Evolutionary conservation across 1,140 invertebrate genomes (phyloP), one percentile per base, ranked within the genome.

Genomic region (Philotrypesis tridentata): DNA sequence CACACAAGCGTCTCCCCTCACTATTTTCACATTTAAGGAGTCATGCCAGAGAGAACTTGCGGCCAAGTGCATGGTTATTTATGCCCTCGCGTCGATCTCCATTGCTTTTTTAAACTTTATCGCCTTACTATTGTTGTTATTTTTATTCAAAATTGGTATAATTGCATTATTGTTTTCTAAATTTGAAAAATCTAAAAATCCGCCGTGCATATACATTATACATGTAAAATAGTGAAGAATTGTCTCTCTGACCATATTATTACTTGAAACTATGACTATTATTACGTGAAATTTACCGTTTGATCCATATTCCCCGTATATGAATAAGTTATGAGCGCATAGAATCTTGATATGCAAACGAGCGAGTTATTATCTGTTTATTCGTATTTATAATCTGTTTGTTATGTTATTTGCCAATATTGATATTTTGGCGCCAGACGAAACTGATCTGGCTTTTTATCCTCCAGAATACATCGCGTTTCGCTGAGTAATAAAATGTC

Each of bases 391-490:
- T 17, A 6, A 1, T 63, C 6, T 6, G 23, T 8, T 9, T 5
- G 25, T 63, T 63, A 8, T 8, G 8, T 1, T 23, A 25, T 17
- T 23, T 23, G 43, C 33, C 11, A 79, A 71, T 79, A 79, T 79
- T 72, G 29, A 79, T 72, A 0, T 9, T 63, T 14, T 63, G 67
- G 68, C 68, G 68, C 48, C 29, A 61, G 12, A 25, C 25, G 12
- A 12, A n/a, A 12, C 25, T 61, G 27, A 27, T 72, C 29, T 21
- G 68, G n/a, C 33, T 79, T 71, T 79, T 68, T n/a, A n/a, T n/a
- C n/a, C n/a, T 71, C 77, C 67, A 79, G 67, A 60, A n/a, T n/a
- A n/a, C n/a, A 60, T 9, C 23, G 23, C 60, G 14, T 27, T 67
- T 48, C 25, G 29, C n/a, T 14, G 40, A 43, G 60, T 29, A 40